Conservation (phyloP, 2,888 invertebrate species). For the Ectemnius lituratus region DNA sequence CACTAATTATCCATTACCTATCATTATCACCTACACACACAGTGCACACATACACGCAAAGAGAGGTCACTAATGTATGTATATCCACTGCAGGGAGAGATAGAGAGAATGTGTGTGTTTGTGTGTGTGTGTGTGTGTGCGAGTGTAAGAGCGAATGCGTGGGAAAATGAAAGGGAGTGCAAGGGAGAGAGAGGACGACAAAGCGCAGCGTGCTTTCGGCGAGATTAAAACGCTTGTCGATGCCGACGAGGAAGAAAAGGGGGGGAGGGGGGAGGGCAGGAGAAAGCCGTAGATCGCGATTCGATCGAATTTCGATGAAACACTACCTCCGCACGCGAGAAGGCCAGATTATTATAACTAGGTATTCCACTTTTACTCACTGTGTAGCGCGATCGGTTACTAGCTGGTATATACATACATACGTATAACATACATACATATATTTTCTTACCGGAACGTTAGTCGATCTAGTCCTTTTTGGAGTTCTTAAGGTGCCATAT, state of each 20-base stretch:
- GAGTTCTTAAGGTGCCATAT: conserved; percentile 46
- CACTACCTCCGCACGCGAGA: conserved; percentile 43
- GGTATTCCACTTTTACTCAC: conserved; percentile 49
- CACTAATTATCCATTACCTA: conserved; percentile 43
- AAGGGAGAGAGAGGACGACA: background rate
- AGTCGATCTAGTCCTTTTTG: conserved; percentile 51
- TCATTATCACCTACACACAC: conserved; percentile 30
- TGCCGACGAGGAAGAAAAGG: background rate
- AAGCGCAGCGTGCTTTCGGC: no score
- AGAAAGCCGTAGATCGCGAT: conserved; percentile 9
- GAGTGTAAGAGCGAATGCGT: conserved; percentile 1
- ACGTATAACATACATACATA: conserved; percentile 45
- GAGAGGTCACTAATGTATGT: background rate
- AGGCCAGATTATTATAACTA: conserved; percentile 27
- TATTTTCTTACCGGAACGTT: conserved; percentile 61
- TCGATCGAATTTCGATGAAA: conserved; percentile 41
- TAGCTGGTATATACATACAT: conserved; percentile 37
- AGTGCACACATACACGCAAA: background rate
- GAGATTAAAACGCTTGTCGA: background rate
- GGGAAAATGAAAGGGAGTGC: background rate
- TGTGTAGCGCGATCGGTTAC: conserved; percentile 37
- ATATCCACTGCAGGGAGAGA: background rate
- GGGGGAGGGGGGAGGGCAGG: background rate
- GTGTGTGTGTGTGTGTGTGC: background rate
- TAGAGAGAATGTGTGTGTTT: background rate